Evolutionary conservation across 1,140 invertebrate genomes (phyloP), one percentile per base, ranked within the genome.

Genomic region (Danaus plexippus): DNA sequence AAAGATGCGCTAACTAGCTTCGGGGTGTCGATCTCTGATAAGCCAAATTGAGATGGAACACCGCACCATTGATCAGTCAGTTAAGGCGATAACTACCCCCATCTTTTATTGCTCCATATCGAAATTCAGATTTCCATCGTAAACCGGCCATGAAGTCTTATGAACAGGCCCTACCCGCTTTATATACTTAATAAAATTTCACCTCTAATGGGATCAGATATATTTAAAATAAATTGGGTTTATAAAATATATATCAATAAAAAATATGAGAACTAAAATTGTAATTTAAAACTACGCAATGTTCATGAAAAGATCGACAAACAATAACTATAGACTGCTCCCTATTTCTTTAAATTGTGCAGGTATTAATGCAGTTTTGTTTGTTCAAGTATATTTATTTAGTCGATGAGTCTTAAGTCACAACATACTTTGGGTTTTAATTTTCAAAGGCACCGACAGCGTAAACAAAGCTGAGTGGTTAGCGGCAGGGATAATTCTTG

Each of bases 391-490:
- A 41, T 76, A 77, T 87, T 83, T 85, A 72, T 57, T 64, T 61
- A 78, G 74, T 79, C 77, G 79, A 79, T 72, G 80, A 77, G 76
- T 79, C 74, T 80, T 71, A 73, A 77, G 77, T 72, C 78, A 76
- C 69, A 73, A 87, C 81, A 85, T 62, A 86, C 77, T 75, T 86
- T 71, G 79, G 73, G 79, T 87, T 83, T 87, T 85, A 85, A 74
- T 75, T 87, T 85, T 84, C 84, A 87, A 87, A 84, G 75, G 76
- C 42, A 67, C 83, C 80, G 79, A 61, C 76, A 71, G 63, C 52
- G 54, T 66, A 83, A 83, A 83, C 77, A 84, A 62, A 66, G 64
- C 63, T 59, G 77, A 86, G 83, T 76, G 77, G 71, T 61, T 67
- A 60, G 70, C 65, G 67, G 74, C 66, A 62, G 69, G 67, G 72